A percentile compares a stretch with the other conserved stretches of the same genome.
Conservation (phyloP, 2,888 invertebrate genomes). For the Celastrina argiolus region DNA sequence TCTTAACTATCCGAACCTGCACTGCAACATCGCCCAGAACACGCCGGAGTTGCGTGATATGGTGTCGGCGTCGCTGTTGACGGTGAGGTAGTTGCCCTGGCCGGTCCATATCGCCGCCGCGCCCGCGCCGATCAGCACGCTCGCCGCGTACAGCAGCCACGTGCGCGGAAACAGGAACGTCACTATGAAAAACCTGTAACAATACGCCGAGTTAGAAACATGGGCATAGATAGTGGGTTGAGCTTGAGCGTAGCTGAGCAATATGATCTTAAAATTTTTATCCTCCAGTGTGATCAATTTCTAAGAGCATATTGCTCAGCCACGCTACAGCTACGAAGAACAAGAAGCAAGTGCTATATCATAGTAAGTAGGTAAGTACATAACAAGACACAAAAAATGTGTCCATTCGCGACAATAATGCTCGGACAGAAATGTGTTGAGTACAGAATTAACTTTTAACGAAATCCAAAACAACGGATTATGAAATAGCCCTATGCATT, state of each 20-base stretch:
- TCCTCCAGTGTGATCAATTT: too few relatives aligned
- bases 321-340: too few relatives aligned
- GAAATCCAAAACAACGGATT: too few relatives aligned
- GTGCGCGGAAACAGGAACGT: slow-evolving; percentile 91
- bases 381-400: too few relatives aligned
- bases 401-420: too few relatives aligned
- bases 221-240: too few relatives aligned
- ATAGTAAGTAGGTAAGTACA: too few relatives aligned
- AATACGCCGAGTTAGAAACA: slow-evolving; percentile 11
- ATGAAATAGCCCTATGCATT: too few relatives aligned
- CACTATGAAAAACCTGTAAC: slow-evolving; percentile 90
- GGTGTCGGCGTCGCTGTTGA: slow-evolving; percentile 91
- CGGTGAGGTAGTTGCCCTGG: slow-evolving; percentile 89
- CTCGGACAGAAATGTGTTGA: too few relatives aligned
- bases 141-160: slow-evolving; percentile 90
- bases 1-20: slow-evolving; percentile 77
- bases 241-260: neutral
- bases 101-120: slow-evolving; percentile 98
- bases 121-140: slow-evolving; percentile 91
- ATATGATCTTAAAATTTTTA: neutral
- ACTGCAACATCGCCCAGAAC: slow-evolving; percentile 97
- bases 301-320: too few relatives aligned
- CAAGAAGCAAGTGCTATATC: too few relatives aligned
- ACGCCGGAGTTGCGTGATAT: slow-evolving; percentile 96
- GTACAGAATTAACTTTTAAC: too few relatives aligned